These are phyloP conservation scores for Hermaeophaga mercurialis DNA, from an alignment of 2,888 invertebrate genomes.

Conservation along the genomic window DNA sequence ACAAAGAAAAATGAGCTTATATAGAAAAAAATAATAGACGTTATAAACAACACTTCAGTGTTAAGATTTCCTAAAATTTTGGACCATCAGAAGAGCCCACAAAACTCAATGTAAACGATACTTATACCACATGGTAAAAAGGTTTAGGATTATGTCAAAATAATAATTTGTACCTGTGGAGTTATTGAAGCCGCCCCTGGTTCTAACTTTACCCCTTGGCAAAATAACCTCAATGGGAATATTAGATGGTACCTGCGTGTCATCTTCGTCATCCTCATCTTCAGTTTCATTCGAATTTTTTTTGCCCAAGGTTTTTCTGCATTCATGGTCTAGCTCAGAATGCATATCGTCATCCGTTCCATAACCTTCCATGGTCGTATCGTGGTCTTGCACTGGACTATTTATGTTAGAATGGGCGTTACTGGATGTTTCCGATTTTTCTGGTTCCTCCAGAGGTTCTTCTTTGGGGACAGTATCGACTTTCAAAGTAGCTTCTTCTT, in stretches of 20 bases:
- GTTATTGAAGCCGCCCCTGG: constrained; percentile 20
- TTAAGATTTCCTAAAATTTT: too few relatives aligned
- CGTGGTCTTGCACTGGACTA: constrained; percentile 19
- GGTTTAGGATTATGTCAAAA: too few relatives aligned
- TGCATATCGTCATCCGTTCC: constrained; percentile 49
- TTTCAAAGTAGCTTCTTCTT: constrained; percentile 5
- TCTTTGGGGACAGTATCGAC: constrained; percentile 8
- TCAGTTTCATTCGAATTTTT: constrained; percentile 21
- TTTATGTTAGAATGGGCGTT: constrained; percentile 8
- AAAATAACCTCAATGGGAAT: constrained; percentile 32
- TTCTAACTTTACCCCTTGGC: constrained; percentile 25
- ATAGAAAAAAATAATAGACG: too few relatives aligned
- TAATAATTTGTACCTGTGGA: constrained; percentile 22
- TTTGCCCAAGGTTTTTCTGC: constrained; percentile 26
- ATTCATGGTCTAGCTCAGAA: constrained; percentile 29
- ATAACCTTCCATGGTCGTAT: constrained; percentile 46
- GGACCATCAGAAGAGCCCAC: too few relatives aligned
- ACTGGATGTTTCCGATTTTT: constrained; percentile 3
- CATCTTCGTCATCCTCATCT: constrained; percentile 43
- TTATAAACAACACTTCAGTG: too few relatives aligned
- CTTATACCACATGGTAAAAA: too few relatives aligned
- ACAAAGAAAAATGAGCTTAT: too few relatives aligned
- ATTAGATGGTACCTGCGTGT: constrained; percentile 41
- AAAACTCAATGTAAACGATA: too few relatives aligned
- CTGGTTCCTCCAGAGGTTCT: neutral